Evolutionary conservation across 1,140 invertebrate genomes (phyloP).

Genomic region (Sarcophaga peregrina): DNA sequence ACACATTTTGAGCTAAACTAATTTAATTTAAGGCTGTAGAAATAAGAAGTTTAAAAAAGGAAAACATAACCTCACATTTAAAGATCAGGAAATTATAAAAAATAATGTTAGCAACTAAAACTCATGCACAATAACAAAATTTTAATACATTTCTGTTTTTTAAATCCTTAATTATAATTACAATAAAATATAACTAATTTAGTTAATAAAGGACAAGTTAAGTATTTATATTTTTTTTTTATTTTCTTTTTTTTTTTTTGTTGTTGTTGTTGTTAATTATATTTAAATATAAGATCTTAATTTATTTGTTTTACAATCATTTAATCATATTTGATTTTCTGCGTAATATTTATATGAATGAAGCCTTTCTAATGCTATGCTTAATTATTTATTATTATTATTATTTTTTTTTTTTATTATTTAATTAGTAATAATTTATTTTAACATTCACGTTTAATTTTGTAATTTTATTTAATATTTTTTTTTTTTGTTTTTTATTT

Average conservation of each 20-base stretch:
- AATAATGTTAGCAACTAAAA: neutral
- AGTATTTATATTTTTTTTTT: slow-evolving; percentile 29
- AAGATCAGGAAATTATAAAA: slow-evolving; percentile 20
- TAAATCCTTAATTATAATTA: slow-evolving; percentile 24
- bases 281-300: neutral
- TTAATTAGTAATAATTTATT: neutral
- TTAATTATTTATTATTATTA: neutral
- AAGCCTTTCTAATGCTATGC: slow-evolving; percentile 30
- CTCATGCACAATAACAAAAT: slow-evolving; percentile 38
- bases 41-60: neutral
- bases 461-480: neutral
- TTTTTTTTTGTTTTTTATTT: neutral
- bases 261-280: neutral
- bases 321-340: slow-evolving; percentile 14
- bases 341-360: neutral
- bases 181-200: slow-evolving; percentile 13
- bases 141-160: slow-evolving; percentile 40
- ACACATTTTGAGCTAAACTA: neutral
- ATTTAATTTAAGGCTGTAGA: neutral
- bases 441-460: neutral
- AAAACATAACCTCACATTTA: neutral
- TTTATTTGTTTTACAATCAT: neutral
- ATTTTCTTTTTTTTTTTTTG: neutral
- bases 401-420: neutral
- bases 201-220: slow-evolving; percentile 22